Evolutionary conservation across 2,113 vertebrate genomes (phyloP), one percentile per base, ranked within the genome.

Genomic region (Lampris incognitus): DNA sequence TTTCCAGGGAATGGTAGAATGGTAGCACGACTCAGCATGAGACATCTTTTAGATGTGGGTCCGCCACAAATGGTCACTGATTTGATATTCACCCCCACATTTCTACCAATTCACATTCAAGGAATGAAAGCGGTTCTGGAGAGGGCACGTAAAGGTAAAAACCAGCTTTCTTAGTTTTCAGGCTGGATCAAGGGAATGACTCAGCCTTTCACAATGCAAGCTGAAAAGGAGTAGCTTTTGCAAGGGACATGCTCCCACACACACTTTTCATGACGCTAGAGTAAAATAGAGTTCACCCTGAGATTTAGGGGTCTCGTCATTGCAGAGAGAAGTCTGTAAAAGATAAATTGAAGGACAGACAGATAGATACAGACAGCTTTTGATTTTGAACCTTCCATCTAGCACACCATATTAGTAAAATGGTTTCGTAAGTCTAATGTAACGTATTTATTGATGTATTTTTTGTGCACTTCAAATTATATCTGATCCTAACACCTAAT

Each of bases 141-240:
- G 52, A 65, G 58, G 62, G 52, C 64, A 68, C 60, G 4, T 50
- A 46, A 72, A 9, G 0, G 24, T 8, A 76, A 46, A 63, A 71
- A 73, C 1, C 4, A 46, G 36, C 82, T 73, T 77, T 71, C 57
- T 68, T 55, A 83, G 68, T 74, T 64, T 74, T 57, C 72, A 66
- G 76, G 72, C 75, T 66, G 69, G 82, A 6, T 40, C 6, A 8
- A 81, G 56, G 72, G 68, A 72, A 48, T 85, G 74, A 68, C 58
- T 87, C 66, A 58, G 63, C 52, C 65, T 66, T 59, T 74, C 55
- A 68, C 78, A 70, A 37, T 85, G 81, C 63, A 79, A 24, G 24
- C 24, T 24, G 24, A 24, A 49, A 50, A 54, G 44, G 57, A 72
- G 42, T 52, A 49, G 9, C 44, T 74, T 67, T 72, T 59, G 71